These are phyloP conservation scores for Chaenogobius annularis DNA, from an alignment of 2,113 vertebrate species.

Conservation along the genomic window DNA sequence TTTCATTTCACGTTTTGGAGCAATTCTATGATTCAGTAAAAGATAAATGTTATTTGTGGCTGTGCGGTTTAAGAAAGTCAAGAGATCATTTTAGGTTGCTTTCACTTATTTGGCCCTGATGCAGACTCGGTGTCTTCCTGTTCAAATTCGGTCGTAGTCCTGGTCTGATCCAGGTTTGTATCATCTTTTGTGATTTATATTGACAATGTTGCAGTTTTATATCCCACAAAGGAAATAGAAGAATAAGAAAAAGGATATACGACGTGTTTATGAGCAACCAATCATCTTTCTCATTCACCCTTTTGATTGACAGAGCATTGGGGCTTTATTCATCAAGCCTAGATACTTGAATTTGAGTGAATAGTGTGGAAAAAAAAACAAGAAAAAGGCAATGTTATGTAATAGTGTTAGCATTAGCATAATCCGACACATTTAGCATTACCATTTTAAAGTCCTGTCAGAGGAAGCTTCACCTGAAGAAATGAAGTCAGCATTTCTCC, in stretches of 20 bases:
- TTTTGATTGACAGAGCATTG: neutral
- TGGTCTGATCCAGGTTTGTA: too few relatives aligned
- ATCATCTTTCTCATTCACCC: neutral
- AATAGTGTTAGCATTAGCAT: neutral
- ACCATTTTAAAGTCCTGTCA: neutral
- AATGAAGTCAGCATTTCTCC: neutral
- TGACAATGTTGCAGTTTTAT: neutral
- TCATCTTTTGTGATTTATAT: too few relatives aligned
- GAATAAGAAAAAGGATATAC: too few relatives aligned
- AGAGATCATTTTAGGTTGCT: too few relatives aligned
- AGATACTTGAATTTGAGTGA: neutral
- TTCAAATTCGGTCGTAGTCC: neutral
- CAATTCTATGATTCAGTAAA: neutral
- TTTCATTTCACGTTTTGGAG: neutral
- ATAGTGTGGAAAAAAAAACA: neutral
- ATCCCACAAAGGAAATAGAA: neutral
- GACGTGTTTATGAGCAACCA: neutral
- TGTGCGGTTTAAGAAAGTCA: neutral
- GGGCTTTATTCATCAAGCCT: neutral
- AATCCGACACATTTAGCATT: neutral
- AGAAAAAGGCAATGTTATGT: neutral
- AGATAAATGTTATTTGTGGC: neutral
- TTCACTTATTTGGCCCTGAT: neutral
- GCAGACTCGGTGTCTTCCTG: too few relatives aligned
- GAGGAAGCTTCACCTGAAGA: neutral